Evolutionary conservation across 2,888 invertebrate species (phyloP).

Genomic region (Nipponacmea schrenckii): DNA sequence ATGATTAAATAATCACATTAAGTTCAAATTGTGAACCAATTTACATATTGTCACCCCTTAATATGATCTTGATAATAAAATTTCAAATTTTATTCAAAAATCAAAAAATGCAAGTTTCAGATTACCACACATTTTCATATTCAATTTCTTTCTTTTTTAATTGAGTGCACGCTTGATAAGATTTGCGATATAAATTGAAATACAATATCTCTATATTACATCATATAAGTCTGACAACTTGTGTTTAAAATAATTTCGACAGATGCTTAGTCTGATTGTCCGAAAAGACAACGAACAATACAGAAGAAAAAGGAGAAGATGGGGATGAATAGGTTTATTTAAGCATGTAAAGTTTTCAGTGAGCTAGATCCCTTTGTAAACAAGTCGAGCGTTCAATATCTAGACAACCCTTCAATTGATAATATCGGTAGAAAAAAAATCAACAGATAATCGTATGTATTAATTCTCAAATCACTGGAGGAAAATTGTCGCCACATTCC

Average conservation of each 20-base stretch:
- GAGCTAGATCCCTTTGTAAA: not conserved
- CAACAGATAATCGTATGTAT: conserved; percentile 6
- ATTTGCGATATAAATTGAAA: not conserved
- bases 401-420: not conserved
- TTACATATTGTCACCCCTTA: too few species aligned
- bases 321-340: not conserved
- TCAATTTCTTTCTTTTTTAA: too few species aligned
- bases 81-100: too few species aligned
- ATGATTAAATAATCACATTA: too few species aligned
- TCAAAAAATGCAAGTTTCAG: too few species aligned
- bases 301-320: not conserved
- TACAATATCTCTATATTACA: not conserved
- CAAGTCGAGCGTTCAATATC: not conserved
- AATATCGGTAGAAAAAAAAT: conserved; percentile 1
- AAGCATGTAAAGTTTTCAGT: conserved; percentile 3
- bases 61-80: too few species aligned
- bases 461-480: not conserved
- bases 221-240: not conserved
- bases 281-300: not conserved
- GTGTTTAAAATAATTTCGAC: not conserved
- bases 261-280: conserved; percentile 2
- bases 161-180: not conserved
- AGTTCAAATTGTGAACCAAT: too few species aligned
- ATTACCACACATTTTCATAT: too few species aligned
- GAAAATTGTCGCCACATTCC: conserved; percentile 1